A percentile compares a stretch with the other conserved stretches of the same genome.
These are phyloP conservation scores for Sclerurus mexicanus DNA, from an alignment of 2,113 vertebrate genomes.

Conservation along the genomic window DNA sequence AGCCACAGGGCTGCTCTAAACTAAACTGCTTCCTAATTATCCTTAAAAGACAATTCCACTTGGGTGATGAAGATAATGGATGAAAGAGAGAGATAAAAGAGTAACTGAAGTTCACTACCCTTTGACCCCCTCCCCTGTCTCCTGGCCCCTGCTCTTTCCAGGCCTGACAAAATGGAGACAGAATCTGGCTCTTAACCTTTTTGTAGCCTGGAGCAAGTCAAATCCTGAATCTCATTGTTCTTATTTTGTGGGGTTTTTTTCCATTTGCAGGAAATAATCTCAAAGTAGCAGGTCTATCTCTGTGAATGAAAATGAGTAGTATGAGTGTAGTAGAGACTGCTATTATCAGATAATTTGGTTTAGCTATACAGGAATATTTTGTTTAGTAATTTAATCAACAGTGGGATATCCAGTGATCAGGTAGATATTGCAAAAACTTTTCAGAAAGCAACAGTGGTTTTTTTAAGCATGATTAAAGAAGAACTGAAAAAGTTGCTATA, in stretches of 20 bases:
- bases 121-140: neutral
- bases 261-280: neutral
- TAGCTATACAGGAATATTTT: neutral
- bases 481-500: neutral
- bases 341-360: neutral
- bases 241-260: neutral
- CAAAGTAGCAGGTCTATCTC: neutral
- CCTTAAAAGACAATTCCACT: slow-evolving; percentile 28
- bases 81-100: slow-evolving; percentile 17
- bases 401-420: neutral
- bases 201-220: neutral
- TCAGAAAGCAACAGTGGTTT: neutral
- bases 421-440: neutral
- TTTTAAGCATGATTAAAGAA: neutral
- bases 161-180: neutral
- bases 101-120: neutral
- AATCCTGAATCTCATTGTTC: neutral
- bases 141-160: neutral
- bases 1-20: slow-evolving; percentile 5
- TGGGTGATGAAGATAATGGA: slow-evolving; percentile 25
- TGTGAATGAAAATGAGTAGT: neutral
- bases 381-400: neutral
- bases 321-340: neutral
- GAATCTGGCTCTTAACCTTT: neutral
- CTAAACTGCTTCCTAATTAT: slow-evolving; percentile 33